These are phyloP conservation scores for Drosophila hydei DNA, from an alignment of 1,140 invertebrate species.

Conservation along the genomic window DNA sequence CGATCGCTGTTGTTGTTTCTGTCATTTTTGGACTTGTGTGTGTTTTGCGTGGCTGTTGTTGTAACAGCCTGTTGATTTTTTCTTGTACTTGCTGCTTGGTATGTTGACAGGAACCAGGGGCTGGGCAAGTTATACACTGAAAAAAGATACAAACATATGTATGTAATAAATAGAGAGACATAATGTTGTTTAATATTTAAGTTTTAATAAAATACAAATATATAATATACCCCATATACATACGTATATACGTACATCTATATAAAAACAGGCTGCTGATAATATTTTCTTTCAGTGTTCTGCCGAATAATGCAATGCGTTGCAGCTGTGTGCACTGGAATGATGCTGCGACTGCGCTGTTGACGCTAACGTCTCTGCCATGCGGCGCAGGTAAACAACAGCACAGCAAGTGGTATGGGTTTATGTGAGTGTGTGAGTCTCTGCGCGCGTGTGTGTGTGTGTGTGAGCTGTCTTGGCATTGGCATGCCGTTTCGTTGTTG, in stretches of 20 bases:
- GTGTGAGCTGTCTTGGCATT: conserved; percentile 44
- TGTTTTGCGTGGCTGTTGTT: conserved; percentile 11
- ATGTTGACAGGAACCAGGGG: conserved; percentile 23
- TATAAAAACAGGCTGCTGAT: no score
- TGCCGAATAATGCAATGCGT: conserved; percentile 43
- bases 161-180: background rate
- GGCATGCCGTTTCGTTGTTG: conserved; percentile 61
- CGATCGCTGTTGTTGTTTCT: conserved; percentile 12
- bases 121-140: conserved; percentile 16
- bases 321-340: conserved; percentile 34
- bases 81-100: conserved; percentile 39
- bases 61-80: conserved; percentile 63
- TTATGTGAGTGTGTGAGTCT: conserved; percentile 23
- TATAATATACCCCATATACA: no score
- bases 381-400: conserved; percentile 51
- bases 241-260: background rate
- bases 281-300: conserved; percentile 45
- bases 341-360: conserved; percentile 64
- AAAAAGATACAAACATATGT: background rate
- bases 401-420: conserved; percentile 35
- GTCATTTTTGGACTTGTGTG: conserved; percentile 2
- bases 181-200: background rate
- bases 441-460: conserved; percentile 26
- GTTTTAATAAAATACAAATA: background rate
- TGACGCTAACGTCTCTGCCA: conserved; percentile 14